Evolutionary conservation across 1,140 invertebrate genomes (phyloP), one percentile per base, ranked within the genome.

Genomic region (Phymastichus coffea): DNA sequence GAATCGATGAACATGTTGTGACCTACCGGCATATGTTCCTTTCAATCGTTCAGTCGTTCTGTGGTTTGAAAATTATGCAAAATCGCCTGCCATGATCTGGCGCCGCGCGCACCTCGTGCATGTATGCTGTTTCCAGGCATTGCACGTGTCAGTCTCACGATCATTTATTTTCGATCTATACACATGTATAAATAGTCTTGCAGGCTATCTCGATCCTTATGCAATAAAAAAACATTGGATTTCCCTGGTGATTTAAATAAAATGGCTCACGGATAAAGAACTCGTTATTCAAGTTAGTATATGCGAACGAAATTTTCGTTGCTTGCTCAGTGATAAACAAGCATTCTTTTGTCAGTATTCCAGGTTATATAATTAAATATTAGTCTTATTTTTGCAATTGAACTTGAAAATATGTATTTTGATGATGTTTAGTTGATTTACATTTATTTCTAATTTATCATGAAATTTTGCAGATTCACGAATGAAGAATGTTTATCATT

Each of bases 401-500:
- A 9, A 20, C 10, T 20, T 33, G 15, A 19, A 4, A 6, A 41
- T 19, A 19, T 19, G 2, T 12, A 19, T 20, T 6, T 41, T 41
- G 17, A 37, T 37, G 14, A 37, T 37, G 12, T 37, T 3, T 37
- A 14, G 7, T 40, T 54, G 10, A 23, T 43, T 37, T n/a, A n/a
- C n/a, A n/a, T n/a, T n/a, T n/a, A n/a, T n/a, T n/a, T n/a, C n/a
- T n/a, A n/a, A n/a, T n/a, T n/a, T n/a, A n/a, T n/a, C n/a, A n/a
- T n/a, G n/a, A n/a, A n/a, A 10, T 30, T n/a, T 65, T 61, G 46
- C 9, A 66, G 66, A 40, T 56, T 22, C 30, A 23, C 26, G 4
- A 57, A 19, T 20, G n/a, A 65, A 68, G 12, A 22, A 70, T 72
- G 65, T 33, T 67, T 57, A 48, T 62, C 20, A 23, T 66, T 30